Conservation (phyloP, 2,113 vertebrate genomes). For the Euleptes europaea region DNA sequence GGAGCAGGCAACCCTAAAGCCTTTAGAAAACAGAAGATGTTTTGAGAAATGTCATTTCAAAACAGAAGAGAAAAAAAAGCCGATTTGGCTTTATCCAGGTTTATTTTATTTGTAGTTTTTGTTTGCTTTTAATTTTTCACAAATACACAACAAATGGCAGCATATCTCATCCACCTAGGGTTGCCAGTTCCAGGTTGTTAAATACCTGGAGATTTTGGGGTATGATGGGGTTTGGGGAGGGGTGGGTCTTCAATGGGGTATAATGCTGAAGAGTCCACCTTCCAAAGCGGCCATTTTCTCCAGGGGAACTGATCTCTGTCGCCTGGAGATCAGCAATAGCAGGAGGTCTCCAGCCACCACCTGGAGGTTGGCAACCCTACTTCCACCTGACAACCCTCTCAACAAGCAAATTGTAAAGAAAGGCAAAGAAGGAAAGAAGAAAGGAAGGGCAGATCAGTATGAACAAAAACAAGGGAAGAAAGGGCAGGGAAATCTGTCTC, state of each 20-base stretch:
- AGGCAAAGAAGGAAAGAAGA: neutral
- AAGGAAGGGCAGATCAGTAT: neutral
- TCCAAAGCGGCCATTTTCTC: no score
- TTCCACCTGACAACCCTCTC: no score
- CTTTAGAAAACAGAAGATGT: neutral
- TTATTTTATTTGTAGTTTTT: neutral
- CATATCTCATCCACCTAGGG: neutral
- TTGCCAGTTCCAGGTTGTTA: no score
- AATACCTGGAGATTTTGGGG: no score
- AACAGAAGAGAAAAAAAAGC: neutral
- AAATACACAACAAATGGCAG: neutral
- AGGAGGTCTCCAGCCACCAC: no score
- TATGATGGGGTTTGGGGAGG: no score
- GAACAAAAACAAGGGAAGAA: neutral
- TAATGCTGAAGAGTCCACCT: no score
- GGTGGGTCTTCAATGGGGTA: no score
- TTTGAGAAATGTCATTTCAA: neutral
- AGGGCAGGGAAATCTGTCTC: constrained; percentile 33
- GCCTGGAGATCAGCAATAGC: no score
- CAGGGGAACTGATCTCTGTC: no score
- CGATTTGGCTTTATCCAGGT: neutral
- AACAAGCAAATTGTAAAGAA: neutral
- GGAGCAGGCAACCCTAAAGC: no score
- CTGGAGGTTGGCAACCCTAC: no score
- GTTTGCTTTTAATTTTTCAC: neutral